Evolutionary conservation across 2,888 invertebrate species (phyloP).

Genomic region (Dorcus hopei): DNA sequence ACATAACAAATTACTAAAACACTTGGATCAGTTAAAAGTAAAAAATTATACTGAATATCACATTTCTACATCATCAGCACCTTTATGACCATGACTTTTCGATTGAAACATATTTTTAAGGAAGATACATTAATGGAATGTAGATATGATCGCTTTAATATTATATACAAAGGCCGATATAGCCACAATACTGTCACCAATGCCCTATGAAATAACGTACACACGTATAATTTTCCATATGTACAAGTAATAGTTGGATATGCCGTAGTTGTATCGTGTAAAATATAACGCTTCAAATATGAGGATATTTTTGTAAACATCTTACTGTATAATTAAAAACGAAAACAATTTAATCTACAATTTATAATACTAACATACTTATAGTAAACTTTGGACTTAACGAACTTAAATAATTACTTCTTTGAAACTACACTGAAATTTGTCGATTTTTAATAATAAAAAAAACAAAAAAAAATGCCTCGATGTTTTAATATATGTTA

Average conservation of each 20-base stretch:
- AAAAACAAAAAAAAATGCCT: not conserved
- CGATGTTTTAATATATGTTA: not conserved
- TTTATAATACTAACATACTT: conserved; percentile 12
- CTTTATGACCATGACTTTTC: conserved; percentile 31
- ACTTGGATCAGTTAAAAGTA: conserved; percentile 44
- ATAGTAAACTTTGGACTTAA: conserved; percentile 20
- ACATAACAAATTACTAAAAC: conserved; percentile 43
- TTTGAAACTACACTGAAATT: conserved; percentile 6
- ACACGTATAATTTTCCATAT: conserved; percentile 18
- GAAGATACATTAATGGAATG: conserved; percentile 30
- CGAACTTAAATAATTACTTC: conserved; percentile 12
- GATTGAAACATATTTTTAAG: conserved; percentile 4
- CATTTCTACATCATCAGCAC: conserved; percentile 48
- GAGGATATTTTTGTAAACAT: not conserved
- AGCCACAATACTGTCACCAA: conserved; percentile 27
- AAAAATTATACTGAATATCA: conserved; percentile 48
- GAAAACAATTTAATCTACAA: conserved; percentile 11
- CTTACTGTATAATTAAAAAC: not conserved
- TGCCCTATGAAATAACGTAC: conserved; percentile 26
- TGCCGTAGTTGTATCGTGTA: conserved; percentile 17
- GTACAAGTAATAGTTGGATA: conserved; percentile 20
- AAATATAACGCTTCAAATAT: conserved; percentile 8
- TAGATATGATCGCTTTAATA: conserved; percentile 33
- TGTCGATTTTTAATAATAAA: not conserved
- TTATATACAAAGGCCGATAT: conserved; percentile 24